Conservation (phyloP, 2,888 invertebrate species). For the Nomada fabriciana region DNA sequence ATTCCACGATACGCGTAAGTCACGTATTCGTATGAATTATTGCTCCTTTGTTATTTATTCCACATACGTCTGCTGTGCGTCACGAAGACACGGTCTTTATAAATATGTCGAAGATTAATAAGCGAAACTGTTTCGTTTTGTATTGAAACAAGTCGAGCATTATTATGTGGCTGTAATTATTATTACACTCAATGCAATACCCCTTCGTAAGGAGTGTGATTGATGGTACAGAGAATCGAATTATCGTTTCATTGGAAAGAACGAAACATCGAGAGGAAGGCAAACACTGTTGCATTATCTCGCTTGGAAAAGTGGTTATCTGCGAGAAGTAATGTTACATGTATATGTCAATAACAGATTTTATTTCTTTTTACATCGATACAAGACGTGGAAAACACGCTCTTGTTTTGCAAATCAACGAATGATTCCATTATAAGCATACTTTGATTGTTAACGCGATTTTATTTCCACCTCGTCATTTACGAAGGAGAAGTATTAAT, state of each 20-base stretch:
- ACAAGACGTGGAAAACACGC: too few species aligned
- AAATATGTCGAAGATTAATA: slow-evolving; percentile 5
- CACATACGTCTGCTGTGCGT: background rate
- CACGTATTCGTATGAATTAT: slow-evolving; percentile 1
- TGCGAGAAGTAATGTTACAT: too few species aligned
- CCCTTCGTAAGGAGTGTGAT: background rate
- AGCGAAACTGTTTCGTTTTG: background rate
- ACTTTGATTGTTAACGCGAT: too few species aligned
- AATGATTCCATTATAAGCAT: too few species aligned
- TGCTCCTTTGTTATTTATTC: slow-evolving; percentile 10
- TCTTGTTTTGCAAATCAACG: too few species aligned
- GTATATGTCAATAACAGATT: too few species aligned
- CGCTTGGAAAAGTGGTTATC: background rate
- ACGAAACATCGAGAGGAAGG: background rate
- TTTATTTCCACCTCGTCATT: too few species aligned
- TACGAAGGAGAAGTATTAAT: too few species aligned
- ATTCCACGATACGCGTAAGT: background rate
- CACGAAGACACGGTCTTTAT: background rate
- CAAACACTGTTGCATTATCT: slow-evolving; percentile 7
- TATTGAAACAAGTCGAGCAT: too few species aligned
- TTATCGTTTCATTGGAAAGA: background rate
- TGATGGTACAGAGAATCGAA: background rate
- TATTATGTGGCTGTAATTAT: background rate
- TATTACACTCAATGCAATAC: background rate
- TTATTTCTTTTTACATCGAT: too few species aligned